phyloP scores from a whole-genome alignment of 1,140 invertebrate genomes.

The Helicoverpa zea region DNA sequence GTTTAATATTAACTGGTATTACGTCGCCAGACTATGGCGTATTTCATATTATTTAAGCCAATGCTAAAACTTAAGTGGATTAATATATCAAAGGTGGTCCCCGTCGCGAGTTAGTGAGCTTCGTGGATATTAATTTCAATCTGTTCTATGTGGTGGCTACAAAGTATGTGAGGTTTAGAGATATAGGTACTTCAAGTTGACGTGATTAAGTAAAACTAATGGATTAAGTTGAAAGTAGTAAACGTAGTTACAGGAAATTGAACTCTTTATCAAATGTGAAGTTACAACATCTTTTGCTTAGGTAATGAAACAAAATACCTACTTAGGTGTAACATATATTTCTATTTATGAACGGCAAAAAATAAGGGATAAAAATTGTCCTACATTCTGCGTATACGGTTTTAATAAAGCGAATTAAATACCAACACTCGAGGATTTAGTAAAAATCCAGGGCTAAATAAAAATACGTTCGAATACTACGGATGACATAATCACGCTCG shows the following conservation, averaged over 20 bases:
- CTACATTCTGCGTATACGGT: background rate
- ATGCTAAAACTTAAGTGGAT: background rate
- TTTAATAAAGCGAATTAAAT: conserved; percentile 20
- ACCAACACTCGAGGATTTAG: conserved; percentile 2
- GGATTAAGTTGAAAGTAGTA: conserved; percentile 12
- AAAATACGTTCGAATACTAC: conserved; percentile 29
- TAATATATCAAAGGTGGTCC: conserved; percentile 14
- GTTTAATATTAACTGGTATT: conserved; percentile 18
- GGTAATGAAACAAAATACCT: no score
- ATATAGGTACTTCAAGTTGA: conserved; percentile 1
- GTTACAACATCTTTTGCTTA: background rate
- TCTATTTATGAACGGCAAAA: background rate
- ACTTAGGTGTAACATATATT: no score
- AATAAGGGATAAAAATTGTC: no score
- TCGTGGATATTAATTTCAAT: conserved; percentile 22
- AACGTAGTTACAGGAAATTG: no score
- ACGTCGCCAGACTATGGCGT: background rate
- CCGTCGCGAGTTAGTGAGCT: background rate
- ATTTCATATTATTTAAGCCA: conserved; percentile 15
- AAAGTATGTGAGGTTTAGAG: background rate
- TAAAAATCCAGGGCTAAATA: conserved; percentile 19
- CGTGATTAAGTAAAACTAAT: conserved; percentile 10
- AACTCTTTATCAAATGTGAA: background rate
- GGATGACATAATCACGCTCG: conserved; percentile 17
- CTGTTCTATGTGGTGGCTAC: background rate